Evolutionary conservation across 2,888 invertebrate species (phyloP), one percentile per base, ranked within the genome.

Genomic region (Polymixis flavicincta): DNA sequence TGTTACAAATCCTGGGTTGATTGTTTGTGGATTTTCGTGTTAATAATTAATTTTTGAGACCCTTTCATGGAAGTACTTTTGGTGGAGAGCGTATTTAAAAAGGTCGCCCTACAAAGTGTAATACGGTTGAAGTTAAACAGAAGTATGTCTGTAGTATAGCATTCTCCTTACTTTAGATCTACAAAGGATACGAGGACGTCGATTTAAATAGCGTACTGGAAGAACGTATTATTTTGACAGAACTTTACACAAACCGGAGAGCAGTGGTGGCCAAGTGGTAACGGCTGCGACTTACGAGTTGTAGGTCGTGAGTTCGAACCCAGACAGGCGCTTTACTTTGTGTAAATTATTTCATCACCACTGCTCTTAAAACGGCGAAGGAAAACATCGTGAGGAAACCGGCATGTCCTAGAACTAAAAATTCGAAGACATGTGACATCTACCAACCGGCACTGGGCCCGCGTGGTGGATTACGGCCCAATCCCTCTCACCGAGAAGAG

Each of bases 71-170:
- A 72, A 69, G 65, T 75, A 65, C 55, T 71, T 82, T 77, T 57
- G 52, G 55, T 65, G 42, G 65, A 66, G 22, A 77, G 68, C 60
- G 68, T 85, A 74, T 82, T 87, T 87, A 88, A 87, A 85, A 85
- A 82, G 85, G 80, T 83, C 71, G 64, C 68, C 54, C 11, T 45
- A 45, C 50, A 81, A 85, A 88, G 77, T 83, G 73, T 88, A 86
- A 81, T 63, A 86, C 76, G 84, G 80, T 76, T 85, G 81, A 86
- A 86, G 86, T 87, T 88, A 87, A 85, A 89, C 82, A 87, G 71
- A 77, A 85, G 72, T 82, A 83, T 81, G 85, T 87, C 80, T 79
- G 84, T 84, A 85, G 80, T 80, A 82, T 85, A 87, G 82, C 81
- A 71, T 87, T 78, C 76, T 19, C 52, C 28, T 79, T 68, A 81